phyloP scores from a whole-genome alignment of 2,888 invertebrate species.

The Euphydryas editha region DNA sequence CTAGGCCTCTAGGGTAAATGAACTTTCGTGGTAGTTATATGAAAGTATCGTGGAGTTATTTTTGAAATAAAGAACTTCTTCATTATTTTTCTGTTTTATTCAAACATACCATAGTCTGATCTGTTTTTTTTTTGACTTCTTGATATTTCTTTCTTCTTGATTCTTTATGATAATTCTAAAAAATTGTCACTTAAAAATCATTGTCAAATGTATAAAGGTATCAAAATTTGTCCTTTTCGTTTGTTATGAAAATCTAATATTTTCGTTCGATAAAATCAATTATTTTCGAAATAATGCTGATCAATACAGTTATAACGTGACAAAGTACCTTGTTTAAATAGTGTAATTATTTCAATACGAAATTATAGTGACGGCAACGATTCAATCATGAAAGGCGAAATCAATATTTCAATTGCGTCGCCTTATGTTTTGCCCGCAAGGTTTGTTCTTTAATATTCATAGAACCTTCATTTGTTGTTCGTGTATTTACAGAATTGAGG shows the following conservation, averaged over 20 bases:
- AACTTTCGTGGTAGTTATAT: no score
- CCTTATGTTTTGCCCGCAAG: conserved; percentile 62
- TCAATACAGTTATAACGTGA: conserved; percentile 20
- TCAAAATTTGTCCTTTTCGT: conserved; percentile 6
- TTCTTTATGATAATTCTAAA: no score
- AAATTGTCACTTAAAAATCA: background rate
- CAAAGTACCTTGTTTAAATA: conserved; percentile 27
- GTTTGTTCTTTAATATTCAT: conserved; percentile 43
- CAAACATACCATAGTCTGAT: no score
- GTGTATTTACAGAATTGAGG: no score
- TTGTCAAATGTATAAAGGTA: background rate
- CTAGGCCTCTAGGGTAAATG: no score
- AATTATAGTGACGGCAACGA: conserved; percentile 53
- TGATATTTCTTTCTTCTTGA: no score
- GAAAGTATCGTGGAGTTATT: no score
- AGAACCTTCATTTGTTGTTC: background rate
- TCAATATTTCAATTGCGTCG: conserved; percentile 60
- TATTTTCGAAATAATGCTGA: conserved; percentile 37
- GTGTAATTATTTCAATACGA: conserved; percentile 38
- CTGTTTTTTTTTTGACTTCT: no score
- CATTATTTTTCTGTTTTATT: no score
- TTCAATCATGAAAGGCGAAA: conserved; percentile 58
- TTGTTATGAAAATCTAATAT: conserved; percentile 32
- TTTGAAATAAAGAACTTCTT: no score
- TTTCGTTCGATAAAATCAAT: conserved; percentile 14